These are phyloP conservation scores for Stenchaetothrips biformis DNA, from an alignment of 2,888 invertebrate genomes.

Conservation along the genomic window DNA sequence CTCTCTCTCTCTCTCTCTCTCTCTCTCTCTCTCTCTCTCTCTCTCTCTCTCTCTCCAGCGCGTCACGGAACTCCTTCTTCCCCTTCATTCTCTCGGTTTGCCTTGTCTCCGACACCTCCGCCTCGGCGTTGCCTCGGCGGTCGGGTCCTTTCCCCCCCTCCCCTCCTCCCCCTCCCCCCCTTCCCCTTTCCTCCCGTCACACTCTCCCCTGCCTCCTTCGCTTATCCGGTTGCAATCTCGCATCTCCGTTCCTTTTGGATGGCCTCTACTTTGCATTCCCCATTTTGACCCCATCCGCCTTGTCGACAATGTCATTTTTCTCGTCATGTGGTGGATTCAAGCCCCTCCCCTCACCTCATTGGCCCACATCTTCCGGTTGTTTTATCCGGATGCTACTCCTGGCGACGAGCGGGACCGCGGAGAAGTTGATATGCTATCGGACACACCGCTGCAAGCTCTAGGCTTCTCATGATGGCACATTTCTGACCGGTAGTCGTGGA, in stretches of 20 bases:
- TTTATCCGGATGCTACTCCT: background rate
- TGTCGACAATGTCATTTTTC: constrained; percentile 23
- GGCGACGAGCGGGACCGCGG: no score
- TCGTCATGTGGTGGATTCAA: background rate
- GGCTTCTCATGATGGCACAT: no score
- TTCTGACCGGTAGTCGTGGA: no score
- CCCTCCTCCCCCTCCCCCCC: background rate
- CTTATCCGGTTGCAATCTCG: constrained; percentile 18
- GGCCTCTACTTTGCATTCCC: constrained; percentile 20
- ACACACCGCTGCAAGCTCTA: no score
- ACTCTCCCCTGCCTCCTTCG: background rate
- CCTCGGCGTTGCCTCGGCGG: no score
- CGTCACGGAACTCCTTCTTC: background rate
- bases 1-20: no score
- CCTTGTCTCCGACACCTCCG: no score
- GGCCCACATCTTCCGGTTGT: background rate
- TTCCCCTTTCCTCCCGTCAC: background rate
- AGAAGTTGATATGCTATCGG: no score
- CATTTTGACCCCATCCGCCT: constrained; percentile 10
- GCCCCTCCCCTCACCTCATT: background rate
- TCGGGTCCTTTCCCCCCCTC: no score
- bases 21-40: no score
- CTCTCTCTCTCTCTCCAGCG: background rate
- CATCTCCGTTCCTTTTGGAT: constrained; percentile 6
- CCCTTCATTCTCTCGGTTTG: background rate